A percentile compares a stretch with the other conserved stretches of the same genome.
Evolutionary conservation across 2,888 invertebrate genomes (phyloP).

Genomic region (Tryphoninae sp.): DNA sequence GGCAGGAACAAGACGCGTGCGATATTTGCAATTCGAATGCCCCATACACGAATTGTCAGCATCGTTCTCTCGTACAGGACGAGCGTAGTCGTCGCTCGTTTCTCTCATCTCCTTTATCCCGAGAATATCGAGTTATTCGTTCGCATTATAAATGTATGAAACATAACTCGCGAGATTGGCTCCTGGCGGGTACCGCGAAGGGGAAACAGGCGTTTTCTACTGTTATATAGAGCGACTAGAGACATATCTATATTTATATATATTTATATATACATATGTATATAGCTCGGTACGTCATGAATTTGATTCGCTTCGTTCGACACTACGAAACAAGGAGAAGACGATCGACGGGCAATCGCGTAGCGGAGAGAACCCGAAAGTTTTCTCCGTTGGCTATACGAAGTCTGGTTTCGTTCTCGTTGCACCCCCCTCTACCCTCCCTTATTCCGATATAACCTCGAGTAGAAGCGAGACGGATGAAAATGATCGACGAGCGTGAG

Average conservation of each 20-base stretch:
- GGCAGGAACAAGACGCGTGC: too few species aligned
- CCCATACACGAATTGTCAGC: background rate
- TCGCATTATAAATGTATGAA: conserved; percentile 63
- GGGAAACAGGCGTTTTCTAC: background rate
- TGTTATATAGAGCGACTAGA: conserved; percentile 5
- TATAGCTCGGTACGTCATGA: background rate
- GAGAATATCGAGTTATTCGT: conserved; percentile 58
- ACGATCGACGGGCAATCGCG: background rate
- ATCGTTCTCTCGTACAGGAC: background rate
- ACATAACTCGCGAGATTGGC: conserved; percentile 65
- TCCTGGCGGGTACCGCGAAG: conserved; percentile 6
- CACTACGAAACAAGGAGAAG: background rate
- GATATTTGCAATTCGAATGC: background rate
- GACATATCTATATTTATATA: too few species aligned
- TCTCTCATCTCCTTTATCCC: background rate
- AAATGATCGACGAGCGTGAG: conserved; percentile 38
- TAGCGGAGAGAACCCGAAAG: conserved; percentile 4
- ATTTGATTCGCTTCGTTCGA: conserved; percentile 6
- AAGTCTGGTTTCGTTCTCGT: conserved; percentile 9
- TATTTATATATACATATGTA: too few species aligned
- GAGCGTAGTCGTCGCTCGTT: conserved; percentile 6
- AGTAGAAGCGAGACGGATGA: background rate
- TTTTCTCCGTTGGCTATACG: background rate
- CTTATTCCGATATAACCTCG: background rate
- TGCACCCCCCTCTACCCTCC: background rate